phyloP scores from a whole-genome alignment of 1,140 invertebrate species.

The Leptonema lineaticorne region DNA sequence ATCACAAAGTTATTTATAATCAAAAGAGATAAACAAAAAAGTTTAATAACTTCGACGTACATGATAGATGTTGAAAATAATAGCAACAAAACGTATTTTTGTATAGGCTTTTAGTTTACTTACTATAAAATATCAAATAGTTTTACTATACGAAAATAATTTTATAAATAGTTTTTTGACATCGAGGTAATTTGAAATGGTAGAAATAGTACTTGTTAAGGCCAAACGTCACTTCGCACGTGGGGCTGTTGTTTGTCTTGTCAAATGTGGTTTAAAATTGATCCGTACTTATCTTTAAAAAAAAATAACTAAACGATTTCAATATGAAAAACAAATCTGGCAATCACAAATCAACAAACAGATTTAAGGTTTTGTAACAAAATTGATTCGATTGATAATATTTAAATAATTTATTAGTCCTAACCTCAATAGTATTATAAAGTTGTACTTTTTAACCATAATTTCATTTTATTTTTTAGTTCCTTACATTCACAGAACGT shows the following conservation, averaged over 20 bases:
- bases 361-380: conserved; percentile 78
- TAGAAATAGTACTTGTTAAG: not conserved
- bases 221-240: not conserved
- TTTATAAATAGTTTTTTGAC: no score
- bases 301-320: not conserved
- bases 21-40: no score
- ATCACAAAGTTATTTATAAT: no score
- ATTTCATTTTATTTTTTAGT: conserved; percentile 62
- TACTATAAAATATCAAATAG: not conserved
- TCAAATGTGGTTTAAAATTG: not conserved
- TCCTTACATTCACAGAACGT: conserved; percentile 81
- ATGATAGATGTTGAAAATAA: no score
- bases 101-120: not conserved
- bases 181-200: not conserved
- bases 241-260: not conserved
- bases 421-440: conserved; percentile 31
- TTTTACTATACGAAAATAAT: not conserved
- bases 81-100: no score
- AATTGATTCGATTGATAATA: no score
- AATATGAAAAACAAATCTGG: conserved; percentile 76
- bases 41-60: no score
- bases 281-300: not conserved
- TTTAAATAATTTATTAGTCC: conserved; percentile 24
- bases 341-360: conserved; percentile 77
- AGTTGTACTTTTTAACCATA: not conserved